These are phyloP conservation scores for Macroteleia sp. DNA, from an alignment of 2,888 invertebrate genomes.

Conservation along the genomic window DNA sequence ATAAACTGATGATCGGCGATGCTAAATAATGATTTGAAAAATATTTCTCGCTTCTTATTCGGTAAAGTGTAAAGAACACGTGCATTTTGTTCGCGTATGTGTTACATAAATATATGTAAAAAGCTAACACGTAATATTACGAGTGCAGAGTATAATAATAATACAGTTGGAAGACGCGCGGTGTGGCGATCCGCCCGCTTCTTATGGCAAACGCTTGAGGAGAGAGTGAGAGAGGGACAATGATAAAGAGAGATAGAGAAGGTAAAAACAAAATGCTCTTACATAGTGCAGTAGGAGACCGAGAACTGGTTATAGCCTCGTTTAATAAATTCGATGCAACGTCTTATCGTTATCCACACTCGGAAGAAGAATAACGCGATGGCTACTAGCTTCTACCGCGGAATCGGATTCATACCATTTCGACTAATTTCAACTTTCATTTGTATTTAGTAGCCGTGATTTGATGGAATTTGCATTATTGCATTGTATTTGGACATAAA, in stretches of 20 bases:
- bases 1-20: conserved; percentile 52
- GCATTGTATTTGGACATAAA: background rate
- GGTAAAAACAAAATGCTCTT: conserved; percentile 55
- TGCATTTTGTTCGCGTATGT: conserved; percentile 41
- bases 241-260: too few species aligned
- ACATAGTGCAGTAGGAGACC: conserved; percentile 49
- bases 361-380: background rate
- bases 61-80: conserved; percentile 55
- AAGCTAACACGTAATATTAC: conserved; percentile 60
- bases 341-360: conserved; percentile 58
- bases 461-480: background rate
- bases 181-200: conserved; percentile 25
- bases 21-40: conserved; percentile 57
- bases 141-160: conserved; percentile 56
- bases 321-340: conserved; percentile 67
- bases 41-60: conserved; percentile 35
- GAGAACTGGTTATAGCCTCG: conserved; percentile 62
- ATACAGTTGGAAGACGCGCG: conserved; percentile 45
- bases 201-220: conserved; percentile 51
- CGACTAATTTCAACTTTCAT: conserved; percentile 37
- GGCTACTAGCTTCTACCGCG: conserved; percentile 16
- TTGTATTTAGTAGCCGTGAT: conserved; percentile 21
- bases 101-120: conserved; percentile 61
- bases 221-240: too few species aligned
- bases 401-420: conserved; percentile 32